A percentile compares a stretch with the other conserved stretches of the same genome.
These are phyloP conservation scores for Pinna nobilis DNA, from an alignment of 1,140 invertebrate species.

Conservation along the genomic window DNA sequence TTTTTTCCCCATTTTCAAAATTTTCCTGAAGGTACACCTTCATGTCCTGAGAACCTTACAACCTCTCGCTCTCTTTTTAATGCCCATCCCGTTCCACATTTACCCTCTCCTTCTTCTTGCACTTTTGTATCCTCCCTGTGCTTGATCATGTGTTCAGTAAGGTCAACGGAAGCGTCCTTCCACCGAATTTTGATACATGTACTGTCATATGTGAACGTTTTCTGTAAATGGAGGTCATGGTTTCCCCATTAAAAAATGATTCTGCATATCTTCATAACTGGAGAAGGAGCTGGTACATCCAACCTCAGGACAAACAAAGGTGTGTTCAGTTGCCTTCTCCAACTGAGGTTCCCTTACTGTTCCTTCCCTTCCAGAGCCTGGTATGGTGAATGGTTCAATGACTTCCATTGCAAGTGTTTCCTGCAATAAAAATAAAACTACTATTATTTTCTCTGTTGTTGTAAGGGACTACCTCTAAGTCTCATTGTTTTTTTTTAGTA, in stretches of 20 bases:
- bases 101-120: neutral
- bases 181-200: neutral
- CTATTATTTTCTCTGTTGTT: neutral
- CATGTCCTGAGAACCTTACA: neutral
- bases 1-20: constrained; percentile 17
- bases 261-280: neutral
- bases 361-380: neutral
- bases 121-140: neutral
- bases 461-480: too few species aligned
- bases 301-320: neutral
- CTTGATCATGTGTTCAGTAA: neutral
- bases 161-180: neutral
- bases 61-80: constrained; percentile 3
- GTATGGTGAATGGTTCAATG: neutral
- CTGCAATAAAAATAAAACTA: neutral
- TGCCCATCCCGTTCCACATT: constrained; percentile 9
- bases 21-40: constrained; percentile 9
- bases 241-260: neutral
- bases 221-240: neutral
- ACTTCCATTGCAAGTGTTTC: neutral
- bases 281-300: neutral
- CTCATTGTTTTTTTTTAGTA: too few species aligned
- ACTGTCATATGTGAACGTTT: neutral
- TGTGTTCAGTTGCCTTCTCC: neutral
- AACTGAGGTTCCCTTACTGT: neutral